Evolutionary conservation across 2,888 invertebrate genomes (phyloP), one percentile per base, ranked within the genome.

Genomic region (Zeuzera pyrina): DNA sequence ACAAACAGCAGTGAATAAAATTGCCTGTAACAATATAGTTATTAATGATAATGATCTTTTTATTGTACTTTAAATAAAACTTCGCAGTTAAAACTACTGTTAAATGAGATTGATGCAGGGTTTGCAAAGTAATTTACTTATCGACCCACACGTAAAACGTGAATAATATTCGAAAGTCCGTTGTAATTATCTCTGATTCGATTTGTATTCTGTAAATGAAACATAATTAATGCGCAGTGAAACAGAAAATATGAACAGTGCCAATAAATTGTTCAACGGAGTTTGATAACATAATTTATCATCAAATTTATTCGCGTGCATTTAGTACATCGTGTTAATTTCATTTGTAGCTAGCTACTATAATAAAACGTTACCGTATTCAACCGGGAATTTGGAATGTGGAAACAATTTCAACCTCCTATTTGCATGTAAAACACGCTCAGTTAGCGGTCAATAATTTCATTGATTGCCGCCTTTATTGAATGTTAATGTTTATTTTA

Each of bases 311-410:
- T 61, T 64, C 63, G 59, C 55, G 41, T 48, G 57, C 59, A 58
- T 68, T 74, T 74, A 78, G 77, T 79, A 74, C 73, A 67, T 66
- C 61, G 66, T 67, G 73, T 77, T 77, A 74, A 78, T 81, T 77
- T 71, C 71, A 76, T 76, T 74, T 74, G 72, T 71, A 60, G 58
- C 65, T 59, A 57, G 57, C 47, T 61, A 57, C 28, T 14, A 28
- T 50, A 74, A 77, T 69, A 66, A 69, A 64, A 57, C 52, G 58
- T 57, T 67, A 71, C 74, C 70, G 59, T 70, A 73, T 72, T 57
- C 50, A 57, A 65, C 56, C 54, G 49, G 57, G 50, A 5, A 6
- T 46, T 52, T 47, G 68, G 65, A 70, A 68, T 70, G 72, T 73
- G 69, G 66, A 67, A 68, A 68, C 59, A 55, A 67, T 70, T 68